These are phyloP conservation scores for Channa maculata DNA, from an alignment of 2,113 vertebrate species.

Conservation along the genomic window DNA sequence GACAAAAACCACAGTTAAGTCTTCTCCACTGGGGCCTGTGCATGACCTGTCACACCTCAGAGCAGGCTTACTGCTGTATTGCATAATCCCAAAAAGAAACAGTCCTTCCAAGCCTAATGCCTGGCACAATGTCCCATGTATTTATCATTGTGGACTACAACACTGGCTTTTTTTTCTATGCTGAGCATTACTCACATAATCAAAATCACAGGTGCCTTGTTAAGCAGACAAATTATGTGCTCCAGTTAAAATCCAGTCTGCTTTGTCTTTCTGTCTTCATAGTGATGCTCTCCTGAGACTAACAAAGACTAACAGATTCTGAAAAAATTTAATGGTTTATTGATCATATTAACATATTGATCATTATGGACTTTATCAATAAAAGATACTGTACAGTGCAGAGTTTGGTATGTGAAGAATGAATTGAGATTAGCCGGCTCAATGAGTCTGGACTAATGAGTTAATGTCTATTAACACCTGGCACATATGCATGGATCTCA, in stretches of 20 bases:
- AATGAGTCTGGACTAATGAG: too few species aligned
- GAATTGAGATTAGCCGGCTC: too few species aligned
- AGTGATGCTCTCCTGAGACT: conserved; percentile 3
- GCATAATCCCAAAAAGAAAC: conserved; percentile 48
- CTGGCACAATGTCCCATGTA: conserved; percentile 25
- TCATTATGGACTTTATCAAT: too few species aligned
- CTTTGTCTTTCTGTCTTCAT: conserved; percentile 21
- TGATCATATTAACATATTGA: too few species aligned
- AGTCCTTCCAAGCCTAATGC: conserved; percentile 31
- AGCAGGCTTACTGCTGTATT: conserved; percentile 52
- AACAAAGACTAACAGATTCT: too few species aligned
- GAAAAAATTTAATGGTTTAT: neutral
- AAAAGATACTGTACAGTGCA: too few species aligned
- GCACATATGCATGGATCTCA: too few species aligned
- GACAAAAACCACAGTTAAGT: conserved; percentile 28
- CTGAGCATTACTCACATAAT: conserved; percentile 22
- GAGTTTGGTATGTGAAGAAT: too few species aligned
- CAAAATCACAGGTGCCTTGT: conserved; percentile 36
- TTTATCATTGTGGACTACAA: conserved; percentile 42
- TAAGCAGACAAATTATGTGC: conserved; percentile 1
- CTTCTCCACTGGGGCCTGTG: conserved; percentile 24
- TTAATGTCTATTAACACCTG: too few species aligned
- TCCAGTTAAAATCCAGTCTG: conserved; percentile 1
- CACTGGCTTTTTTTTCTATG: conserved; percentile 10
- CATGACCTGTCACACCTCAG: conserved; percentile 55